Evolutionary conservation across 23 tunicate species (phyloP).

Genomic region (Ciona savignyi): DNA sequence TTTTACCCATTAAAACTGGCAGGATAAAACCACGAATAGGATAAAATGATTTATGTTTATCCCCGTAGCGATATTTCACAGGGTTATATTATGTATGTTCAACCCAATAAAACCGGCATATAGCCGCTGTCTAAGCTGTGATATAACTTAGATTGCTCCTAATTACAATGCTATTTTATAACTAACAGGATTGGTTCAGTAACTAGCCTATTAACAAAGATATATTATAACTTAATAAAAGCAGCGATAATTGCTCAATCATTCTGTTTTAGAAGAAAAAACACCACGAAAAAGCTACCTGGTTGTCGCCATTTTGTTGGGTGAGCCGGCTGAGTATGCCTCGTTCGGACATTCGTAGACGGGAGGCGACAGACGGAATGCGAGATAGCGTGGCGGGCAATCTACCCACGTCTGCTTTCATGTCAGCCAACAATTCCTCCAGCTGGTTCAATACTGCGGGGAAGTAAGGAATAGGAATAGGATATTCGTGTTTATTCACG

Average conservation of each 20-base stretch:
- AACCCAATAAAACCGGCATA: background rate
- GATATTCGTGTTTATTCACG: too few relatives aligned
- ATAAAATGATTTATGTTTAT: too few relatives aligned
- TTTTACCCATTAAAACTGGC: background rate
- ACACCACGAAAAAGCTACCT: background rate
- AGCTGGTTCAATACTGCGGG: conserved; percentile 91
- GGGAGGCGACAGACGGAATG: conserved; percentile 78
- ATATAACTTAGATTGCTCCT: too few relatives aligned
- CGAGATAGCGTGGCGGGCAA: conserved; percentile 78
- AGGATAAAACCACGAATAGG: background rate
- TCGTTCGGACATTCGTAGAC: conserved; percentile 93
- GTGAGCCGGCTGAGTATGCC: conserved; percentile 73
- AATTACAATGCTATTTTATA: too few relatives aligned
- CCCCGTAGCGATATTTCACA: too few relatives aligned
- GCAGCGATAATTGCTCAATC: too few relatives aligned
- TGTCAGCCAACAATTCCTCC: conserved; percentile 87
- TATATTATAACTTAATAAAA: too few relatives aligned
- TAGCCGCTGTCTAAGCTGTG: background rate
- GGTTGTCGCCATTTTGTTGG: conserved; percentile 44
- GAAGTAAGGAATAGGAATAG: too few relatives aligned
- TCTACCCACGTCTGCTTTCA: conserved; percentile 93
- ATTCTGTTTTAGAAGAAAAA: background rate
- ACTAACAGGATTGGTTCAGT: too few relatives aligned
- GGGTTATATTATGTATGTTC: too few relatives aligned
- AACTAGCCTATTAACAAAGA: too few relatives aligned